Percentiles rank a stretch among this genome's conserved stretches.
Evolutionary conservation across 2,888 invertebrate species (phyloP).

Genomic region (Leptinotarsa rubiginosa): DNA sequence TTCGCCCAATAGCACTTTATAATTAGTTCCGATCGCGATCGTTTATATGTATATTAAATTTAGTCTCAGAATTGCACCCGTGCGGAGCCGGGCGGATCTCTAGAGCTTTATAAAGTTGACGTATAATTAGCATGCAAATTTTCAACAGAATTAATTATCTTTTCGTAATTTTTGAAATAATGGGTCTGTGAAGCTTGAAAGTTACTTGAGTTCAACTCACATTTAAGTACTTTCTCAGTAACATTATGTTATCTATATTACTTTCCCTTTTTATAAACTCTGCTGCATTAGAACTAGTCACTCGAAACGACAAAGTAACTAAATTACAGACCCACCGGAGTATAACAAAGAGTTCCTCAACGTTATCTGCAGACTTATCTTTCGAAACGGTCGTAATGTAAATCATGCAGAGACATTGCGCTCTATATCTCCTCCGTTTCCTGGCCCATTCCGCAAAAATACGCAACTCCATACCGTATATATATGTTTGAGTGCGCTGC

Average conservation of each 20-base stretch:
- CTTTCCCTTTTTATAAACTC: not conserved
- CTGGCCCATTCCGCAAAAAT: conserved; percentile 41
- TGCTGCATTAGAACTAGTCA: not conserved
- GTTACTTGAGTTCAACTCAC: too few relatives aligned
- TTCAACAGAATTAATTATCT: too few relatives aligned
- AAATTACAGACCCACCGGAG: conserved; percentile 20
- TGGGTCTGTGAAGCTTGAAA: too few relatives aligned
- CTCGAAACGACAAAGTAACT: conserved; percentile 28
- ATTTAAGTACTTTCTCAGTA: not conserved
- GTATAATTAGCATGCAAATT: too few relatives aligned
- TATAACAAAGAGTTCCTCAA: conserved; percentile 27
- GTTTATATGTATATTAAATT: too few relatives aligned
- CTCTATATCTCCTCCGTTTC: conserved; percentile 40
- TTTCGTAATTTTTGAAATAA: too few relatives aligned
- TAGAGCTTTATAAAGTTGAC: too few relatives aligned
- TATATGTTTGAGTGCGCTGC: conserved; percentile 40
- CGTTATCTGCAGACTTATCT: conserved; percentile 40
- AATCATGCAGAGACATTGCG: conserved; percentile 36
- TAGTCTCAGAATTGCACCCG: too few relatives aligned
- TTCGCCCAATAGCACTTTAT: too few relatives aligned
- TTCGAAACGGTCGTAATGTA: conserved; percentile 41
- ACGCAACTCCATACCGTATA: conserved; percentile 32
- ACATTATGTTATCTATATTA: not conserved
- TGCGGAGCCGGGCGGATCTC: too few relatives aligned
- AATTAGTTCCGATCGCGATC: too few relatives aligned